phyloP scores from a whole-genome alignment of 2,888 invertebrate species.

The Drosophila picticornis region DNA sequence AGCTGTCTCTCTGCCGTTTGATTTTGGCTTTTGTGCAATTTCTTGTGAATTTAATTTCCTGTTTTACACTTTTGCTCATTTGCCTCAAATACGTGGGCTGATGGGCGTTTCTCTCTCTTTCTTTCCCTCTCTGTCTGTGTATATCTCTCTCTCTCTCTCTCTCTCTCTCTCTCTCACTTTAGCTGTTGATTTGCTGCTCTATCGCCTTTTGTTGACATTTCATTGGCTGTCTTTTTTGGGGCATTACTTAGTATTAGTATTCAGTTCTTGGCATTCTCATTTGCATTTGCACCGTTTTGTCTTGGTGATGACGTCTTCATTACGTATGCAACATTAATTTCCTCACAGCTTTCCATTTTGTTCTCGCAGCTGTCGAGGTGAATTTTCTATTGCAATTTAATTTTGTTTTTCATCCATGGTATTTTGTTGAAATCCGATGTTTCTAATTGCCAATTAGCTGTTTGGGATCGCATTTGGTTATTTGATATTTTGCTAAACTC shows the following conservation, averaged over 20 bases:
- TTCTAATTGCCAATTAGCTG: slow-evolving; percentile 65
- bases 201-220: slow-evolving; percentile 46
- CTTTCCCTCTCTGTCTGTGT: background rate
- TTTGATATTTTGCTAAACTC: slow-evolving; percentile 34
- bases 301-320: slow-evolving; percentile 43
- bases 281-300: slow-evolving; percentile 31
- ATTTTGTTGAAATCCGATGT: slow-evolving; percentile 11
- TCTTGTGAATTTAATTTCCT: slow-evolving; percentile 77
- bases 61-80: slow-evolving; percentile 60
- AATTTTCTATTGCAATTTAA: slow-evolving; percentile 39
- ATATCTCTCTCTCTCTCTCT: slow-evolving; percentile 2
- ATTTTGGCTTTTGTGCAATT: slow-evolving; percentile 59
- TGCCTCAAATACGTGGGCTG: slow-evolving; percentile 14
- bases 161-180: slow-evolving; percentile 2
- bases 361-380: slow-evolving; percentile 20
- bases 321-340: slow-evolving; percentile 69
- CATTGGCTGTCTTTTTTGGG: slow-evolving; percentile 50
- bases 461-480: slow-evolving; percentile 9
- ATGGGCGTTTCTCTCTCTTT: slow-evolving; percentile 4
- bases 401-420: slow-evolving; percentile 52
- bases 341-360: slow-evolving; percentile 51
- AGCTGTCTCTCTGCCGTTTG: background rate
- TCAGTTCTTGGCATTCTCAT: slow-evolving; percentile 45
- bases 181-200: slow-evolving; percentile 27
- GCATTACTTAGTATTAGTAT: slow-evolving; percentile 52